Base-by-base conservation (phyloP, 2,113 vertebrate species). In the Tautogolabrus adspersus region DNA sequence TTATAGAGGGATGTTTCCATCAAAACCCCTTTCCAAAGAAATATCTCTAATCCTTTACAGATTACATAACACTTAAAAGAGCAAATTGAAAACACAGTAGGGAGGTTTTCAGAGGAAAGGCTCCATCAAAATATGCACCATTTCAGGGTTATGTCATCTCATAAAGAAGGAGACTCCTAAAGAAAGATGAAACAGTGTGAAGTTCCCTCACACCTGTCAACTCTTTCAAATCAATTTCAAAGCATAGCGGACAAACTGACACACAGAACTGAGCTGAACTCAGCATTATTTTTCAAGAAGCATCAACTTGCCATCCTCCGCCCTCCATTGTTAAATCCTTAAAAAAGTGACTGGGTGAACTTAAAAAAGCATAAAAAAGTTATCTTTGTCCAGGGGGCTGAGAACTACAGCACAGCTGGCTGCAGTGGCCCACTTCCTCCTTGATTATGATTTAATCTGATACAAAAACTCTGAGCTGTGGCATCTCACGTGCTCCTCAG, bases 361-460 rank as follows among this genome's bases (percentile, higher is more conserved):
- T 23, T 52, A 2, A 52, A 6, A 46, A 22, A 57, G 19, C 9
- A 9, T 23, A 16, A 22, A 42, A 21, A 34, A 34, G 30, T 34
- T 9, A 16, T 10, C 0, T 52, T 52, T 52, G 16, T 49, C 19
- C 49, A 3, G 7, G 34, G 51, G 71, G 60, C 58, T 34, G 68
- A 67, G 82, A 46, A 71, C 51, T 16, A 54, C 73, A 21, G 67
- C 73, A 83, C 89, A 88, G 74, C 85, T 81, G 87, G 85, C 62
- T 67, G 75, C 85, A 4, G 73, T 79, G 82, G 78, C 78, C 85
- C 81, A 77, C 8, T 84, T 86, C 80, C 79, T 71, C 64, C 71
- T 75, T 81, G 66, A 88, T 85, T 79, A 77, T 72, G 65, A 66
- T 60, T 75, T 74, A 72, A 76, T 84, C 75, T 46, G 54, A 85